Percentiles rank a stretch among this genome's conserved stretches.
Evolutionary conservation across 35 echinoderm and acorn worm genomes (phyloP).

Genomic region (Anneissia japonica): DNA sequence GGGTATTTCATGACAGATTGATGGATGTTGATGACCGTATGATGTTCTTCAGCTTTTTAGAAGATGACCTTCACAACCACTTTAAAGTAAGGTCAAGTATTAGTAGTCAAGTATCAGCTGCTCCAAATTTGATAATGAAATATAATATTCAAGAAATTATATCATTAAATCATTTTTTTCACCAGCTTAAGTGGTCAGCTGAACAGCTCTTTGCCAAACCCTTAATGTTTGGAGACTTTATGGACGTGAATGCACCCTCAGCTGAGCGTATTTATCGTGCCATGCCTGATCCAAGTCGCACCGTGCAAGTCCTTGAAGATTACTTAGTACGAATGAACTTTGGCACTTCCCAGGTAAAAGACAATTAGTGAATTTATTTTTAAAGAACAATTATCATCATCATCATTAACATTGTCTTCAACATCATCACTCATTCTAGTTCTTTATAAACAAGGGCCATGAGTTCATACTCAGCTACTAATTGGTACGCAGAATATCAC

Average conservation of each 20-base stretch:
- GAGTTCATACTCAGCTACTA: too few relatives aligned
- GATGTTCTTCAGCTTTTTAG: conserved; percentile 85
- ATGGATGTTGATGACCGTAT: conserved; percentile 67
- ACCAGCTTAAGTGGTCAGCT: conserved; percentile 88
- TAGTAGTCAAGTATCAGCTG: too few relatives aligned
- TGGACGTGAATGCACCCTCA: conserved; percentile 84
- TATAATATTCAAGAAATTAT: neutral
- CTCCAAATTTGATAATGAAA: too few relatives aligned
- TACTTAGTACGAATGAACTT: conserved; percentile 82
- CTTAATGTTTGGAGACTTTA: conserved; percentile 91
- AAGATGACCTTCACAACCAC: conserved; percentile 95
- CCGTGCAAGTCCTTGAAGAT: conserved; percentile 80
- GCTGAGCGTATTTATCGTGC: conserved; percentile 63
- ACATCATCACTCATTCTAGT: too few relatives aligned
- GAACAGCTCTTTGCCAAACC: conserved; percentile 72
- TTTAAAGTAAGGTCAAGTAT: conserved; percentile 96
- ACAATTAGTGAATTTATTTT: neutral
- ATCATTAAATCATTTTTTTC: neutral
- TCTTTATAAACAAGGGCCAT: too few relatives aligned
- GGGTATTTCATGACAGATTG: conserved; percentile 91
- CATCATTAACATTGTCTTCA: too few relatives aligned
- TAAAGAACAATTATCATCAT: too few relatives aligned
- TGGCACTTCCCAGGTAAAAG: conserved; percentile 61
- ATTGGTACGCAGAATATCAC: too few relatives aligned
- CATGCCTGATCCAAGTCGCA: conserved; percentile 74